phyloP scores from a whole-genome alignment of 2,797 vertebrate genomes.

The Anguilla obscura region DNA sequence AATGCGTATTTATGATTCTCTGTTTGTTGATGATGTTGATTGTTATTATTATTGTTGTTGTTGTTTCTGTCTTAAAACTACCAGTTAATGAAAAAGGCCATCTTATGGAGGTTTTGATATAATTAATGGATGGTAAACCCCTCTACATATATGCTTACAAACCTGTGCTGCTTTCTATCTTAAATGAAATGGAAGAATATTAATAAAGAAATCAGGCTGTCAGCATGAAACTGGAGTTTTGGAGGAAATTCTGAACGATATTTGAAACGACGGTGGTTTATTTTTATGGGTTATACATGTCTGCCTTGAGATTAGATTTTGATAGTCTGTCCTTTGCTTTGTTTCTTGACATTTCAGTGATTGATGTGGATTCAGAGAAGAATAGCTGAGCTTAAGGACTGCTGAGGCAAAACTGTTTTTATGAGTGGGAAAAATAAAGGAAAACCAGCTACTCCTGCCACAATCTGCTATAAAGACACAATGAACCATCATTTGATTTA shows the following conservation, averaged over 20 bases:
- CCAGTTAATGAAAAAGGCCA: conserved; percentile 39
- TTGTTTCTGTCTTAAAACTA: conserved; percentile 32
- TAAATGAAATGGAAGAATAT: conserved; percentile 52
- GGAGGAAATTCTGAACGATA: conserved; percentile 42
- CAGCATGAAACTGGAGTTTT: conserved; percentile 31
- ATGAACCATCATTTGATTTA: background rate
- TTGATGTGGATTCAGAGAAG: conserved; percentile 59
- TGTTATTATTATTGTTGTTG: no score
- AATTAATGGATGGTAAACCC: conserved; percentile 57
- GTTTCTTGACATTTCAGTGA: conserved; percentile 65
- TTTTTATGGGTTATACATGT: conserved; percentile 57
- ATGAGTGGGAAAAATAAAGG: conserved; percentile 27
- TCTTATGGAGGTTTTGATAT: conserved; percentile 50
- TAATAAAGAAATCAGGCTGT: conserved; percentile 28
- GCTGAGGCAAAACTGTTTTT: conserved; percentile 49
- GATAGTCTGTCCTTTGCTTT: conserved; percentile 59
- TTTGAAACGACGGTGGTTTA: conserved; percentile 45
- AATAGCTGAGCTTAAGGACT: conserved; percentile 43
- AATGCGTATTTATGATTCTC: conserved; percentile 38
- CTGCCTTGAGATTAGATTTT: conserved; percentile 57
- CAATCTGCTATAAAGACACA: background rate
- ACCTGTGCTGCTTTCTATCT: conserved; percentile 37
- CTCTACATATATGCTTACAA: conserved; percentile 20
- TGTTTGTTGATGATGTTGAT: conserved; percentile 4
- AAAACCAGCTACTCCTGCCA: conserved; percentile 31